Conservation (phyloP, 2,888 invertebrate genomes). For the Phorcus lineatus region DNA sequence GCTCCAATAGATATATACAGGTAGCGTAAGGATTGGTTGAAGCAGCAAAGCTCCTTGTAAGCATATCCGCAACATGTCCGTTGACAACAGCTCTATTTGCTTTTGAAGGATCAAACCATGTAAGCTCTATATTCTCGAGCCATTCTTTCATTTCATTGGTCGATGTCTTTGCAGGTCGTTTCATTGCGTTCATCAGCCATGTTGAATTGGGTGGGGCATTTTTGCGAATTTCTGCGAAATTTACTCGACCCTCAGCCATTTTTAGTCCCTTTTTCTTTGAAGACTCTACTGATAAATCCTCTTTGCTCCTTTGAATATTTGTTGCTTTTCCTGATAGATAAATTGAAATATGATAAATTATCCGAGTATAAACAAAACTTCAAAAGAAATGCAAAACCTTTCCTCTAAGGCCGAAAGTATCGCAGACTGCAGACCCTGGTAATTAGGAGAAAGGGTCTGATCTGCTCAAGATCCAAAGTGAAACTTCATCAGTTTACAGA, state of each 20-base stretch:
- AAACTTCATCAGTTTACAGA: too few species aligned
- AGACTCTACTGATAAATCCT: too few species aligned
- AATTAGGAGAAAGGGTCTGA: too few species aligned
- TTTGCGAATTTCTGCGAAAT: not conserved
- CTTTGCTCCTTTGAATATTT: too few species aligned
- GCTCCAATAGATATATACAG: constrained; percentile 45
- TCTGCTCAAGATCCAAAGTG: too few species aligned
- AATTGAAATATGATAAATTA: too few species aligned
- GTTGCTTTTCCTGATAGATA: too few species aligned
- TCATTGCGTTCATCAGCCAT: constrained; percentile 46
- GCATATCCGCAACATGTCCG: constrained; percentile 35
- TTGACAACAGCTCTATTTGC: constrained; percentile 38
- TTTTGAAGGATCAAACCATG: constrained; percentile 47
- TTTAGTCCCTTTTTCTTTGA: not conserved
- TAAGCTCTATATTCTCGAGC: constrained; percentile 39
- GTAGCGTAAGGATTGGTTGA: constrained; percentile 49
- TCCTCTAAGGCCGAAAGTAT: too few species aligned
- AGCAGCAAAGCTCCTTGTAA: constrained; percentile 34
- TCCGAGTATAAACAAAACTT: too few species aligned
- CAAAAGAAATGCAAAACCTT: too few species aligned
- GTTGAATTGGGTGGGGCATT: not conserved
- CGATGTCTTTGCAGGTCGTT: constrained; percentile 34
- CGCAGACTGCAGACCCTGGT: too few species aligned
- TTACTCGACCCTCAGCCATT: not conserved
- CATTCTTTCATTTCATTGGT: constrained; percentile 42